Evolutionary conservation across 2,113 vertebrate species (phyloP), one percentile per base, ranked within the genome.

Genomic region (Trogon surrucura): DNA sequence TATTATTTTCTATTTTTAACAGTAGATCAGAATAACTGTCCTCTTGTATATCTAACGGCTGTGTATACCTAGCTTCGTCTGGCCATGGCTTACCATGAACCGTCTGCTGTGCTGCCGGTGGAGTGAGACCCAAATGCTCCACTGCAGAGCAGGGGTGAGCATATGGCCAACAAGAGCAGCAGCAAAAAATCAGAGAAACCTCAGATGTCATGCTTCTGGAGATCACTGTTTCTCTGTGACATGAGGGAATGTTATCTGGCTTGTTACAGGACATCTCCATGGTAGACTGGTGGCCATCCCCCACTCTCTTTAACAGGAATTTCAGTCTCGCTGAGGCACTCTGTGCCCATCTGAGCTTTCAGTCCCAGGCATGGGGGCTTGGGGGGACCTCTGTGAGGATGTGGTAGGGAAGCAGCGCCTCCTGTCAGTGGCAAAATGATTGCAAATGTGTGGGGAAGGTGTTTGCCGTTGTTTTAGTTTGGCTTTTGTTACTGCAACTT

Each of bases 81-180:
- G 41, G 19, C 38, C 3, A 1, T 75, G 34, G n/a, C 51, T 85
- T 85, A 20, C 30, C 54, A 5, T 16, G 29, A 74, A 13, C 72
- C 34, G n/a, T 74, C 41, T 73, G 32, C 67, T 80, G 32, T 41
- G 38, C 62, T 82, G 34, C 57, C 2, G 4, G 45, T 56, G 41
- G 71, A 75, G 26, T 0, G 0, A 85, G 48, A 47, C 16, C 11
- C 12, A 20, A 0, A 0, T 3, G 1, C 32, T 70, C 7, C 4
- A 4, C 13, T 69, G 11, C 41, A 23, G 29, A 26, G 5, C 45
- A 41, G 17, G 14, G 50, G 36, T 34, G 41, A 77, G 10, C 12
- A 11, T 34, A 25, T 0, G 10, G 34, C 21, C 26, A 48, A 12
- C n/a, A 72, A 25, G 8, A 69, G 34, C 56, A 86, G 44, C 45